Evolutionary conservation across 2,113 vertebrate species (phyloP), one percentile per base, ranked within the genome.

Genomic region (Microtus montanus): DNA sequence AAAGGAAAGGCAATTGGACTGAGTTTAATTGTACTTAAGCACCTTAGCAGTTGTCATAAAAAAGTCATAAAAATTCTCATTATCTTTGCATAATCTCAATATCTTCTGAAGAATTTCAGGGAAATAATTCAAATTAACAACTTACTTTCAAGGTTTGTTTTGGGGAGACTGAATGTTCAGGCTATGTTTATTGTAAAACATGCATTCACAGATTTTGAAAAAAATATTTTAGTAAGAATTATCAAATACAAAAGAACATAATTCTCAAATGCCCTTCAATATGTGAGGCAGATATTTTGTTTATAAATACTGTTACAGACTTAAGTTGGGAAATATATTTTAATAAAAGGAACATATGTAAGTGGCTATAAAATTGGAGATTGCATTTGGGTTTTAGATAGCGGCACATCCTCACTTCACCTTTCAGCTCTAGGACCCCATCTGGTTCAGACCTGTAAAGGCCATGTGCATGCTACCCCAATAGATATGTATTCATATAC

Each of bases 1-100:
- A 2, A 94, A 71, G n/a, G 47, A 95, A 96, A 95, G 64, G 24
- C 84, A 95, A 85, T 94, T 94, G 87, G 68, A 91, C 58, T 79
- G 87, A 20, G 63, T 79, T 91, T 91, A 92, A 91, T 87, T 70
- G 84, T 35, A 33, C 33, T 24, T 52, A 73, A 87, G 63, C 77
- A n/a, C 92, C 68, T 87, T 90, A 94, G 89, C 70, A 87, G 79
- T 87, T 44, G 73, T n/a, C 68, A 91, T 91, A 75, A 91, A 93
- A 94, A 84, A 90, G 89, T 85, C 95, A 75, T 84, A 94, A 83
- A 70, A 77, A 87, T 91, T 41, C 20, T 75, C 26, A 92, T 61
- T 30, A 38, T 75, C 79, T 84, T 74, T 84, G 63, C 63, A 75
- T 64, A 58, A 61, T 78, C 19, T 87, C 74, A 93, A 71, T 41